Percentiles rank a stretch among this genome's conserved stretches.
These are phyloP conservation scores for Lithophane socia DNA, from an alignment of 2,888 invertebrate genomes.

Conservation along the genomic window DNA sequence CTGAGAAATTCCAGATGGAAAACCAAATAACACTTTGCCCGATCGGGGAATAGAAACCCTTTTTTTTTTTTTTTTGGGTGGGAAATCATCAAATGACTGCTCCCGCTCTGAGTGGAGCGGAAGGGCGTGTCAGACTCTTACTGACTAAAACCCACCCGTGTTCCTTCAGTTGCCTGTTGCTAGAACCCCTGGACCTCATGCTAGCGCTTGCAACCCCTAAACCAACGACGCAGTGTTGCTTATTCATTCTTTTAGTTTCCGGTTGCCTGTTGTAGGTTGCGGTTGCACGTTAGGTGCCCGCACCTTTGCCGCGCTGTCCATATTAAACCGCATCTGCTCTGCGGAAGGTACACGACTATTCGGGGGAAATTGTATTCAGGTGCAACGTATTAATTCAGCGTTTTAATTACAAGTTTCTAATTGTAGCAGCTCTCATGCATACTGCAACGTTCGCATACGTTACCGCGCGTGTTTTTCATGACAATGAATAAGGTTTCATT, in stretches of 20 bases:
- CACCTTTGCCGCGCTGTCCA: conserved; percentile 16
- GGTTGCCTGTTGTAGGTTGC: conserved; percentile 24
- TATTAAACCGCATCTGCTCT: conserved; percentile 55
- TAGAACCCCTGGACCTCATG: too few relatives aligned
- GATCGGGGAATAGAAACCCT: neutral
- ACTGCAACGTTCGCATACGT: neutral
- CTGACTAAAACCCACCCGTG: too few relatives aligned
- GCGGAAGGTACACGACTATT: conserved; percentile 50
- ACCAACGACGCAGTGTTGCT: conserved; percentile 3
- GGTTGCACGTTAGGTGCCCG: conserved; percentile 10
- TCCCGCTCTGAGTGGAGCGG: too few relatives aligned
- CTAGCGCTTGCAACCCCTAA: neutral
- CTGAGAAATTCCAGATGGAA: neutral
- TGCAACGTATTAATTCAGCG: conserved; percentile 52
- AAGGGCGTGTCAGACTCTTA: too few relatives aligned
- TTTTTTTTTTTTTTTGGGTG: too few relatives aligned
- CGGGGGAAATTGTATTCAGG: conserved; percentile 49
- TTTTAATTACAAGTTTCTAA: conserved; percentile 58
- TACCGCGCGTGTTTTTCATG: conserved; percentile 38
- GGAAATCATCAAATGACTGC: too few relatives aligned
- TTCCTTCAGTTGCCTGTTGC: too few relatives aligned
- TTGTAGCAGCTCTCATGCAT: conserved; percentile 36
- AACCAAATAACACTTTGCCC: neutral
- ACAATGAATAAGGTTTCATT: conserved; percentile 6
- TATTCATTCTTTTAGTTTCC: conserved; percentile 37